Evolutionary conservation across 2,113 vertebrate species (phyloP).

Genomic region (Antigone vipio): DNA sequence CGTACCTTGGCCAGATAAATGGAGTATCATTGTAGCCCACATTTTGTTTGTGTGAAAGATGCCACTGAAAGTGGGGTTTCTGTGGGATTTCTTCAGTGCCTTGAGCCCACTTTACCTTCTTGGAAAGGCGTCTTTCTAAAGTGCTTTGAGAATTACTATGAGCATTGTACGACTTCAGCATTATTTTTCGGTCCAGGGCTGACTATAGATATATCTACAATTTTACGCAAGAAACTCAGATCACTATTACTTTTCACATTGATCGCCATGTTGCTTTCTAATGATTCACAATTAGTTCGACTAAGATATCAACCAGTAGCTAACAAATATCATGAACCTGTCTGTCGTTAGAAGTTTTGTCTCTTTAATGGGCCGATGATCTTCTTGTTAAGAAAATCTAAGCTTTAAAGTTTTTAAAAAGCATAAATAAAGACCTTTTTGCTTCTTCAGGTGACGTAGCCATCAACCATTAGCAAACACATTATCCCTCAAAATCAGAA

Average conservation of each 20-base stretch:
- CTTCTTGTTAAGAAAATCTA: neutral
- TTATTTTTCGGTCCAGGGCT: neutral
- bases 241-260: neutral
- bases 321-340: neutral
- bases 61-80: neutral
- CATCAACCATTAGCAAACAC: neutral
- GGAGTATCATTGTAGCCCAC: neutral
- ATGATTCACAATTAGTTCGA: neutral
- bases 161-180: neutral
- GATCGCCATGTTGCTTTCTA: neutral
- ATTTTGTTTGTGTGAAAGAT: neutral
- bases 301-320: neutral
- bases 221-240: neutral
- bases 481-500: neutral
- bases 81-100: neutral
- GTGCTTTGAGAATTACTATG: neutral
- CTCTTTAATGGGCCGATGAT: neutral
- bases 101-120: neutral
- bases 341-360: neutral
- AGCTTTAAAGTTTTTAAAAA: neutral
- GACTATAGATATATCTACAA: neutral
- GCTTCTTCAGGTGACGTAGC: neutral
- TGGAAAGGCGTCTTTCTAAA: neutral
- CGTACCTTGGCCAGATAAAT: neutral
- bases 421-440: neutral